phyloP scores from a whole-genome alignment of 2,113 vertebrate genomes.

The Galbula dea region DNA sequence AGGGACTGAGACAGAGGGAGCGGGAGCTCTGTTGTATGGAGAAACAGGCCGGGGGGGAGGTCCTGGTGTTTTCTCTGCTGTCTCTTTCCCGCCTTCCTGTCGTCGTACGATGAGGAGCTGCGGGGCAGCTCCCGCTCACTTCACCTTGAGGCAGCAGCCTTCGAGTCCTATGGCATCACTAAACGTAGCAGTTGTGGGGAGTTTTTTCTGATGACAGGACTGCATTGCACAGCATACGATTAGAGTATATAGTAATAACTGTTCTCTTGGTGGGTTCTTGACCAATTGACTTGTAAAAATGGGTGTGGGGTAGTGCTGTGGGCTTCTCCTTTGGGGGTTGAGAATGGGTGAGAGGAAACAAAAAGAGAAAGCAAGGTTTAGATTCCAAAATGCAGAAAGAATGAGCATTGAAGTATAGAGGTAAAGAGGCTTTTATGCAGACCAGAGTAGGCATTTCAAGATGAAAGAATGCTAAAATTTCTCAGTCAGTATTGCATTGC shows the following conservation, averaged over 20 bases:
- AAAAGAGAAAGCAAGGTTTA: neutral
- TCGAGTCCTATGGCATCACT: accelerated
- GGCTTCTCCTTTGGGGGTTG: neutral
- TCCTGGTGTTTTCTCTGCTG: accelerated
- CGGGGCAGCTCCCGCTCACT: too few relatives aligned
- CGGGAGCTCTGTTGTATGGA: neutral
- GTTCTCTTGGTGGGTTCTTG: neutral
- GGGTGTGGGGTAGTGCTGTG: neutral
- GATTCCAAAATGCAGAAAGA: neutral
- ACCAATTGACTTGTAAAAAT: neutral
- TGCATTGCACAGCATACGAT: neutral
- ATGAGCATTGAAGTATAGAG: neutral
- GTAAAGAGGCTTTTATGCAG: neutral
- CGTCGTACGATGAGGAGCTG: neutral
- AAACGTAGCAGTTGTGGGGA: accelerated
- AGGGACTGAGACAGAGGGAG: neutral
- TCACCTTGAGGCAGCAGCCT: accelerated
- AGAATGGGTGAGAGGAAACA: accelerated
- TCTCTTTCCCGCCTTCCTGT: accelerated
- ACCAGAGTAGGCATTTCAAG: neutral
- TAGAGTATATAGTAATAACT: neutral
- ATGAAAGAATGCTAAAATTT: neutral
- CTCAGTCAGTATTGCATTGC: too few relatives aligned
- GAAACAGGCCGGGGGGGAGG: accelerated
- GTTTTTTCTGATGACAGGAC: accelerated